Evolutionary conservation across 2,888 invertebrate genomes (phyloP).

Genomic region (Hypsopygia costalis): DNA sequence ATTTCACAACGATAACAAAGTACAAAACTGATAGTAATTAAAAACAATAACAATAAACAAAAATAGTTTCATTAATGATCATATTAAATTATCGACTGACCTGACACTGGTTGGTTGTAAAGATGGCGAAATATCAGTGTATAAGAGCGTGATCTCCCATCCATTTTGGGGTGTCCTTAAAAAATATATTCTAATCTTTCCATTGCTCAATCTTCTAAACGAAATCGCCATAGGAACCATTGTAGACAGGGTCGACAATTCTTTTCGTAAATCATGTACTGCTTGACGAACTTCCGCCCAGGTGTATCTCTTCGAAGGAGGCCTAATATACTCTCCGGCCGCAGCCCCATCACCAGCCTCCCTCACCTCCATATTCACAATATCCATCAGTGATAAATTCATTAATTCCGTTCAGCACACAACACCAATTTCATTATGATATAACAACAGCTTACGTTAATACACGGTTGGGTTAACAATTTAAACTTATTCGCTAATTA

Average conservation of each 20-base stretch:
- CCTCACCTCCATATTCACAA: conserved; percentile 66
- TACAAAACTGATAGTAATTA: no score
- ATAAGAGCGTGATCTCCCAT: conserved; percentile 94
- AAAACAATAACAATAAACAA: no score
- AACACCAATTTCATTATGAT: conserved; percentile 46
- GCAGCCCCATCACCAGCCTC: conserved; percentile 72
- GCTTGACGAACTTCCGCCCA: conserved; percentile 91
- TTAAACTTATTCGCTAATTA: conserved; percentile 5
- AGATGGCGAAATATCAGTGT: conserved; percentile 89
- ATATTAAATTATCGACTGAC: conserved; percentile 30
- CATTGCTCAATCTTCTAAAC: conserved; percentile 89
- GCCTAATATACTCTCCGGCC: conserved; percentile 53
- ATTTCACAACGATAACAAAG: no score
- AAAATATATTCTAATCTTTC: conserved; percentile 93
- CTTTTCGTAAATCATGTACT: conserved; percentile 89
- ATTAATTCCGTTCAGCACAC: conserved; percentile 26
- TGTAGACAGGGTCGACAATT: conserved; percentile 87
- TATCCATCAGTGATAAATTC: conserved; percentile 38
- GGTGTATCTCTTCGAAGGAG: conserved; percentile 71
- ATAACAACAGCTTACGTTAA: conserved; percentile 24
- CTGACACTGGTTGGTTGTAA: conserved; percentile 76
- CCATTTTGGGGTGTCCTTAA: conserved; percentile 92
- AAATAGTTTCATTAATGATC: no score
- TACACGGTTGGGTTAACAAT: conserved; percentile 1
- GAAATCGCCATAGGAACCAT: conserved; percentile 91